These are phyloP conservation scores for Bursaphelenchus mucronatus DNA, from an alignment of 1,140 invertebrate species.

Conservation along the genomic window DNA sequence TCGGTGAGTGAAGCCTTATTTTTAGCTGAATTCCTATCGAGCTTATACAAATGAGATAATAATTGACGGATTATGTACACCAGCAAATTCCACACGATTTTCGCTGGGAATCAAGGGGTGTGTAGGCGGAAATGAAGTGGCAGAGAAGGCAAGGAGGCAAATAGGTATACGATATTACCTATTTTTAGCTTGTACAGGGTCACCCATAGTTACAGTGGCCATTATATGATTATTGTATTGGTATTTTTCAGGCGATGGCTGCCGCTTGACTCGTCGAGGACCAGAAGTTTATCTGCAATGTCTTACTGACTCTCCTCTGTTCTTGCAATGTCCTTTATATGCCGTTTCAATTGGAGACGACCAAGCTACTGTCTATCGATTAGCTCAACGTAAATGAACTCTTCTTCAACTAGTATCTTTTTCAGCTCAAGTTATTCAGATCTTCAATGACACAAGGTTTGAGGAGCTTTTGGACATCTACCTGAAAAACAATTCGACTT, in stretches of 20 bases:
- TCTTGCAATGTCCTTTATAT: slow-evolving; percentile 81
- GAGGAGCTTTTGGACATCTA: slow-evolving; percentile 63
- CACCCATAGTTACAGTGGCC: no score
- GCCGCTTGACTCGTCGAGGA: slow-evolving; percentile 90
- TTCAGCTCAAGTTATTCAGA: slow-evolving; percentile 16
- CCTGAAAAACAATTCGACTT: slow-evolving; percentile 61
- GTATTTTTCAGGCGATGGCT: slow-evolving; percentile 68
- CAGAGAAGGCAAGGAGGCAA: slow-evolving; percentile 29
- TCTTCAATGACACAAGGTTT: slow-evolving; percentile 63
- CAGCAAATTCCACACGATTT: slow-evolving; percentile 29
- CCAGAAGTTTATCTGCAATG: slow-evolving; percentile 97
- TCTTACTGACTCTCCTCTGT: slow-evolving; percentile 91
- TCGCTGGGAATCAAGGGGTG: slow-evolving; percentile 32
- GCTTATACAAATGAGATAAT: slow-evolving; percentile 11
- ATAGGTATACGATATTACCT: slow-evolving; percentile 26
- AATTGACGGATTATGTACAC: slow-evolving; percentile 34
- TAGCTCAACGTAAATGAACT: slow-evolving; percentile 18
- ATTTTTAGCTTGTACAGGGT: slow-evolving; percentile 17
- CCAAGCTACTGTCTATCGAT: slow-evolving; percentile 29
- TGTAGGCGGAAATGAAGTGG: slow-evolving; percentile 16
- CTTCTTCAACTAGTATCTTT: slow-evolving; percentile 12
- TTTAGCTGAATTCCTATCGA: slow-evolving; percentile 37
- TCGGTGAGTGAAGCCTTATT: slow-evolving; percentile 1
- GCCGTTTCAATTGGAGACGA: slow-evolving; percentile 19
- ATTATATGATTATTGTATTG: no score